Conservation (phyloP, 2,113 vertebrate species). For the Laticauda laticaudata region DNA sequence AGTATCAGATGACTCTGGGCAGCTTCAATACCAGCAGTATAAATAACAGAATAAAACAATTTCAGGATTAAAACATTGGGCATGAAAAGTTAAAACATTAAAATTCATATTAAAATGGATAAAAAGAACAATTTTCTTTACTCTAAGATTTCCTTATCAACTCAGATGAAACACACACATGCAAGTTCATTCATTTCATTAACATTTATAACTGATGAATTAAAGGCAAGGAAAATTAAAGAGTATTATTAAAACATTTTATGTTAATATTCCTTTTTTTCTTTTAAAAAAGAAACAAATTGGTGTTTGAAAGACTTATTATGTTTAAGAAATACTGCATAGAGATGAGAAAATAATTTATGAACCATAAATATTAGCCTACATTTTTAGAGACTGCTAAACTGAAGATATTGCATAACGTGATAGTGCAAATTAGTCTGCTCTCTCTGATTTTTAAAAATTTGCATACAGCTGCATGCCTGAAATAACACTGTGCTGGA, state of each 20-base stretch:
- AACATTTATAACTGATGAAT: background rate
- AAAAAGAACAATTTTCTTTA: background rate
- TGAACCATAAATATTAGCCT: background rate
- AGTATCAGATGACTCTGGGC: background rate
- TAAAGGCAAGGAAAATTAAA: background rate
- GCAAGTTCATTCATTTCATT: background rate
- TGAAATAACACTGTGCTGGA: constrained; percentile 6
- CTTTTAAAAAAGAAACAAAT: background rate
- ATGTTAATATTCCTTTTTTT: background rate
- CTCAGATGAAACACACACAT: background rate
- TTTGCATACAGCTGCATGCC: constrained; percentile 13
- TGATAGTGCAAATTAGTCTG: background rate
- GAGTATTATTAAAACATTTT: background rate
- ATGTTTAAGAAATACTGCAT: background rate
- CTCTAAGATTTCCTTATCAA: background rate
- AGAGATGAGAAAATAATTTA: background rate
- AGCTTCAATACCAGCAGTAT: background rate
- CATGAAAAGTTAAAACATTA: background rate
- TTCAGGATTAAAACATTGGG: background rate
- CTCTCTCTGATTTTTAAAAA: background rate
- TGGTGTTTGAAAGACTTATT: background rate
- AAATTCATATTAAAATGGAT: background rate
- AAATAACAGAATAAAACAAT: background rate
- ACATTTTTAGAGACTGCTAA: background rate
- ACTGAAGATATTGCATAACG: background rate